phyloP scores from a whole-genome alignment of 2,113 vertebrate genomes.

The Ursus arctos region DNA sequence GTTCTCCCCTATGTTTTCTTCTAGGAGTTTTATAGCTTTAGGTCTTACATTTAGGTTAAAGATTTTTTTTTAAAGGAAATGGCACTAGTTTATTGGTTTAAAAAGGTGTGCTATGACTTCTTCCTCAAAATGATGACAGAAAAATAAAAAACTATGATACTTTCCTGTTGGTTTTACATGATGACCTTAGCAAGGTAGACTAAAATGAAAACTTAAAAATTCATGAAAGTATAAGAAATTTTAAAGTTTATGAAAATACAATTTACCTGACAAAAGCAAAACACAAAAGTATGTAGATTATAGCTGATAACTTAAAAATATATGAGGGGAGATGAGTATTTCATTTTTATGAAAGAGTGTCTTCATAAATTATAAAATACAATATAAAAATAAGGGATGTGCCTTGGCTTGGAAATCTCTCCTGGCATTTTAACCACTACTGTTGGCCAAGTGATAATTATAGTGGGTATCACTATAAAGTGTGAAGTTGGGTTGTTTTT shows the following conservation, averaged over 20 bases:
- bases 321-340: background rate
- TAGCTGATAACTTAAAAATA: background rate
- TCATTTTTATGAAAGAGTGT: background rate
- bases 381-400: background rate
- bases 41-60: background rate
- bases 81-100: background rate
- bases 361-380: background rate
- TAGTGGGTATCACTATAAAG: background rate
- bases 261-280: background rate
- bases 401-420: background rate
- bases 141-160: background rate
- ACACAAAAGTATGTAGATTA: background rate
- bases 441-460: background rate
- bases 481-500: background rate
- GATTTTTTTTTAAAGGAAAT: background rate
- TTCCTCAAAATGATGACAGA: background rate
- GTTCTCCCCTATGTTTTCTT: background rate
- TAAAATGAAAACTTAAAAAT: constrained; percentile 5
- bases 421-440: background rate
- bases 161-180: background rate
- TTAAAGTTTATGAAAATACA: background rate
- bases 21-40: background rate
- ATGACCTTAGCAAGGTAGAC: background rate
- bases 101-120: background rate
- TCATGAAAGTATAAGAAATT: background rate